Conservation (phyloP, 2,113 vertebrate species). For the Sialia sialis region DNA sequence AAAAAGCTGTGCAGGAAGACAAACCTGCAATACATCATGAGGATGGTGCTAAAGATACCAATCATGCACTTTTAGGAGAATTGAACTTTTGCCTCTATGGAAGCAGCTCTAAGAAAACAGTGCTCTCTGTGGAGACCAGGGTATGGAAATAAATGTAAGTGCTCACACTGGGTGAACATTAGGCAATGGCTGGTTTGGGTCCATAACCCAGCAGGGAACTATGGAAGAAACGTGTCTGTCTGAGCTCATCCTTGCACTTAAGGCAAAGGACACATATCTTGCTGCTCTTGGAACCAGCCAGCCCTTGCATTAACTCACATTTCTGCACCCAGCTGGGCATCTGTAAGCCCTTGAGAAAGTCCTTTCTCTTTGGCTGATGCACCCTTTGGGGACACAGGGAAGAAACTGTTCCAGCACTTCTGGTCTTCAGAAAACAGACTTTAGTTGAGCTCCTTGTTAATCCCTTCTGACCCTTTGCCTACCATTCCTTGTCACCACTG, state of each 20-base stretch:
- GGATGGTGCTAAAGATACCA: background rate
- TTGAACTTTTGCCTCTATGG: background rate
- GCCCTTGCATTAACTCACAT: background rate
- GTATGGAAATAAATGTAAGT: background rate
- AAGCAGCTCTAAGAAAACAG: background rate
- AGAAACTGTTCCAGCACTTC: background rate
- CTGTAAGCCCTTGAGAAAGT: rapidly evolving
- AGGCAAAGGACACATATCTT: background rate
- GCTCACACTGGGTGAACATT: background rate
- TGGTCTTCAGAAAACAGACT: background rate
- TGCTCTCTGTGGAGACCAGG: background rate
- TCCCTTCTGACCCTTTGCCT: background rate
- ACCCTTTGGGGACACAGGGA: rapidly evolving
- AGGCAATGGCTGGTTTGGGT: background rate
- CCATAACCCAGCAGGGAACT: background rate
- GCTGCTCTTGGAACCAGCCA: background rate
- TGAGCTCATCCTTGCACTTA: background rate
- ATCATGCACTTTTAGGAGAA: background rate
- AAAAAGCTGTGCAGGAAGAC: background rate
- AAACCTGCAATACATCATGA: background rate
- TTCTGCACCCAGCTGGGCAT: background rate
- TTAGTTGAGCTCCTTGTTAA: background rate
- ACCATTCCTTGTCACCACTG: background rate
- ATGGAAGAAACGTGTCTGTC: background rate
- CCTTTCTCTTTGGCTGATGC: background rate